Base-by-base conservation (phyloP, 1,140 invertebrate species). In the Mya arenaria region DNA sequence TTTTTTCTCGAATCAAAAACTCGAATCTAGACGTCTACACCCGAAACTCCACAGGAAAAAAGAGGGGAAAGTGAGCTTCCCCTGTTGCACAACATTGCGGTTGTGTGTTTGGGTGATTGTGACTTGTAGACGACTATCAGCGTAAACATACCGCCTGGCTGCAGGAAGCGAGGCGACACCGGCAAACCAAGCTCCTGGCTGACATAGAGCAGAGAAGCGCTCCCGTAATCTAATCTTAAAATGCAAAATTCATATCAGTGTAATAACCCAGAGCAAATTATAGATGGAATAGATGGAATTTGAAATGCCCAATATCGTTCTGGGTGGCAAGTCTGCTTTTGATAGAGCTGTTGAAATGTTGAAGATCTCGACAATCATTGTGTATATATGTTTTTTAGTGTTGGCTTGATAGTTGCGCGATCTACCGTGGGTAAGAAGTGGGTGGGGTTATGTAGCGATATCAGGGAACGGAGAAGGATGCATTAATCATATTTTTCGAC, bases 231-330 rank as follows among this genome's bases (percentile, higher is more conserved):
- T 75, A 62, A 75, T 75, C 73, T 75, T 44, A 25, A n/a, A 65
- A 75, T 75, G 73, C 25, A 41, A 52, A 52, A 60, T 63, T 75
- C 56, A 75, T 75, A 75, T 75, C 58, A 28, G 48, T 28, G 15
- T 62, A 36, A 75, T 75, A 75, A 63, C 73, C 48, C 25, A 63
- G 36, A 75, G 62, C 73, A 75, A 75, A 75, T 75, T 75, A 63
- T 36, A 41, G 4, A 23, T 41, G 73, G 58, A 41, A 63, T 36
- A 41, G 4, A 23, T 41, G 73, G 58, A 41, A 75, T 75, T 60
- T 63, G 36, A 75, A 75, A 75, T 75, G 60, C 73, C 41, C 62
- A 63, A 75, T 75, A 44, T 75, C 73, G 39, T 60, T 37, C 37
- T 75, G 73, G 73, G 73, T 63, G 73, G 73, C 44, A 75, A 39